These are phyloP conservation scores for Scylla paramamosain DNA, from an alignment of 1,140 invertebrate species.

Conservation along the genomic window DNA sequence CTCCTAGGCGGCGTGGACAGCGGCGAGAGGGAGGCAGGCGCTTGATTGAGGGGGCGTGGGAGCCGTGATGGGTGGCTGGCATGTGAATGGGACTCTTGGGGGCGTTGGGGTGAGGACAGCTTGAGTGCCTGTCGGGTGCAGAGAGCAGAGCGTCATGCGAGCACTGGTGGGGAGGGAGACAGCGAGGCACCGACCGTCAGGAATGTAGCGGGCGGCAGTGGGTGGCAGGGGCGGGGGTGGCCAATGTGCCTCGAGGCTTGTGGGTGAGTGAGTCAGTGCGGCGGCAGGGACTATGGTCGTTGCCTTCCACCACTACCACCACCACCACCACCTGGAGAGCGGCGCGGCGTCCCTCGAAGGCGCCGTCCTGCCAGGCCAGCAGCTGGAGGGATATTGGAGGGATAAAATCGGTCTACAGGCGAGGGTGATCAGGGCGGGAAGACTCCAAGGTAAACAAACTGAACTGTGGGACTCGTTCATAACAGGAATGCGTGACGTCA, in stretches of 20 bases:
- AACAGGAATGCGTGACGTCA: conserved; percentile 11
- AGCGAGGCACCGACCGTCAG: background rate
- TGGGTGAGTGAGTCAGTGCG: background rate
- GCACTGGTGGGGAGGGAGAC: background rate
- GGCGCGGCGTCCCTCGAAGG: background rate
- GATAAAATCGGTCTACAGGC: background rate
- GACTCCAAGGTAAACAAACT: background rate
- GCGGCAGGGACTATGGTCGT: background rate
- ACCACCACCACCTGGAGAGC: background rate
- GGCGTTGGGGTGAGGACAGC: background rate
- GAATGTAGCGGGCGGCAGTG: background rate
- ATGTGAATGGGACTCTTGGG: background rate
- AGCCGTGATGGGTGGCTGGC: background rate
- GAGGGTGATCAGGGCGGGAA: background rate
- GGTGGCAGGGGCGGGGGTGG: background rate
- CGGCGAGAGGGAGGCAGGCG: background rate
- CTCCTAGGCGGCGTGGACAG: background rate
- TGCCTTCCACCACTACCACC: background rate
- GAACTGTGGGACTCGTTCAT: background rate
- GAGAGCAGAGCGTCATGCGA: background rate
- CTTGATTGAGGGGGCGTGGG: background rate
- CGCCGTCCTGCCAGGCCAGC: background rate
- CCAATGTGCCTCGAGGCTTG: background rate
- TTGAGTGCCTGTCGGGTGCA: background rate
- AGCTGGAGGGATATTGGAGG: background rate